phyloP scores from a whole-genome alignment of 2,113 vertebrate species.

The Hystrix cristata region DNA sequence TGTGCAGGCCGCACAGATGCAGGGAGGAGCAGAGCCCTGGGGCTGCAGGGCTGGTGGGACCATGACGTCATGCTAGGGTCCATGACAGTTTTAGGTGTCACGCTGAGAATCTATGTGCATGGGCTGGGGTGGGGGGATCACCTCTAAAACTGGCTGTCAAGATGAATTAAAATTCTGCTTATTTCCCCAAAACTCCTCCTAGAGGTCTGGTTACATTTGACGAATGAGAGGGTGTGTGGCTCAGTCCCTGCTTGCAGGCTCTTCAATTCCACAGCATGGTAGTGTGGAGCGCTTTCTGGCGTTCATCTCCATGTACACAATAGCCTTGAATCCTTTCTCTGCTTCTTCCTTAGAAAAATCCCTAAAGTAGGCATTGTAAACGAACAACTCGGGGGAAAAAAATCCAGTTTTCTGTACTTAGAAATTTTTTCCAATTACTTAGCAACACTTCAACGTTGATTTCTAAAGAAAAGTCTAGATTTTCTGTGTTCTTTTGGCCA shows the following conservation, averaged over 20 bases:
- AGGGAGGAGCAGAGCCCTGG: background rate
- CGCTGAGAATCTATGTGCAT: background rate
- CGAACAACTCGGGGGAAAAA: background rate
- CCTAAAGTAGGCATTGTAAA: background rate
- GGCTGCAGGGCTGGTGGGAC: too few species aligned
- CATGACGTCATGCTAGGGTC: background rate
- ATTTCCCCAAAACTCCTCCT: background rate
- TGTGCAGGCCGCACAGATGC: background rate
- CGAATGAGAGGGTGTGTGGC: background rate
- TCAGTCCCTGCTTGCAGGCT: too few species aligned
- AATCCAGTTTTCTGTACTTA: background rate
- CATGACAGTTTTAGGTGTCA: background rate
- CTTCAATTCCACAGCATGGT: background rate
- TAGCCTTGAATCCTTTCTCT: background rate
- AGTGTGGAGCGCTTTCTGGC: background rate
- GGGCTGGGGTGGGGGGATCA: background rate
- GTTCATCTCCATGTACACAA: background rate
- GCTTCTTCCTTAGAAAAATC: background rate
- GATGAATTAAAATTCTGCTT: slow-evolving; percentile 23
- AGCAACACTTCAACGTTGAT: slow-evolving; percentile 18
- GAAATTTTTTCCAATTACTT: background rate
- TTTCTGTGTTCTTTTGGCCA: background rate
- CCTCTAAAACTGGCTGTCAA: background rate
- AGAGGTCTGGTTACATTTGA: background rate
- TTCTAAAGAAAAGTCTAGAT: slow-evolving; percentile 23